Evolutionary conservation across 2,113 vertebrate genomes (phyloP).

Genomic region (Pholis gunnellus): DNA sequence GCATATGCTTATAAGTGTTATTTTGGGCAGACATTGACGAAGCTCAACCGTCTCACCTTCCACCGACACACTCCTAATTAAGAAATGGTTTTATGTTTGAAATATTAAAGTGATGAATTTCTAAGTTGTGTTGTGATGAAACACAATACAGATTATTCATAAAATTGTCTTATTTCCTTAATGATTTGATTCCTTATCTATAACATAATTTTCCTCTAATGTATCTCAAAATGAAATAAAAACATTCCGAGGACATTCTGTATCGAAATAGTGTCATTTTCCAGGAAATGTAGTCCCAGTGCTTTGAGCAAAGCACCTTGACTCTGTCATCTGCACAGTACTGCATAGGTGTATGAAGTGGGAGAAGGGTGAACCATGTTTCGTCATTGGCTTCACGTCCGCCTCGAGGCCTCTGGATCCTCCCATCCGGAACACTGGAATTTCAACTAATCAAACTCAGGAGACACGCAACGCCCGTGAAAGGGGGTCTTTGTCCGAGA

Average conservation of each 20-base stretch:
- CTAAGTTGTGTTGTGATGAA: conserved; percentile 33
- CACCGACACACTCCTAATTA: conserved; percentile 6
- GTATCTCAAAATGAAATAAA: conserved; percentile 35
- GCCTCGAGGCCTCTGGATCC: conserved; percentile 61
- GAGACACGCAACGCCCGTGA: conserved; percentile 67
- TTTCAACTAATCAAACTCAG: conserved; percentile 82
- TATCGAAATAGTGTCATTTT: conserved; percentile 29
- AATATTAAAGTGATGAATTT: conserved; percentile 8
- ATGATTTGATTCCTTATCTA: conserved; percentile 11
- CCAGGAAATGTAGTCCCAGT: conserved; percentile 16
- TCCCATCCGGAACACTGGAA: conserved; percentile 74
- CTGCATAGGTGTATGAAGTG: conserved; percentile 23
- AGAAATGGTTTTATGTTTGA: conserved; percentile 14
- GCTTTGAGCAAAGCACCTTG: conserved; percentile 58
- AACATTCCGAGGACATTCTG: conserved; percentile 35
- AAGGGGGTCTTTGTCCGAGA: conserved; percentile 71
- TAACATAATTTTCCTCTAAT: not conserved
- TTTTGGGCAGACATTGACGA: conserved; percentile 15
- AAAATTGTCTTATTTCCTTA: conserved; percentile 25
- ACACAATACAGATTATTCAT: conserved; percentile 20
- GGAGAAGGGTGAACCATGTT: conserved; percentile 11
- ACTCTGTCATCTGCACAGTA: conserved; percentile 49
- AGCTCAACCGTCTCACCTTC: conserved; percentile 5
- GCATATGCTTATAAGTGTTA: not conserved
- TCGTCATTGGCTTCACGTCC: conserved; percentile 56